A percentile compares a stretch with the other conserved stretches of the same genome.
Conservation (phyloP, 2,797 vertebrate species). For the Gymnothorax javanicus region DNA sequence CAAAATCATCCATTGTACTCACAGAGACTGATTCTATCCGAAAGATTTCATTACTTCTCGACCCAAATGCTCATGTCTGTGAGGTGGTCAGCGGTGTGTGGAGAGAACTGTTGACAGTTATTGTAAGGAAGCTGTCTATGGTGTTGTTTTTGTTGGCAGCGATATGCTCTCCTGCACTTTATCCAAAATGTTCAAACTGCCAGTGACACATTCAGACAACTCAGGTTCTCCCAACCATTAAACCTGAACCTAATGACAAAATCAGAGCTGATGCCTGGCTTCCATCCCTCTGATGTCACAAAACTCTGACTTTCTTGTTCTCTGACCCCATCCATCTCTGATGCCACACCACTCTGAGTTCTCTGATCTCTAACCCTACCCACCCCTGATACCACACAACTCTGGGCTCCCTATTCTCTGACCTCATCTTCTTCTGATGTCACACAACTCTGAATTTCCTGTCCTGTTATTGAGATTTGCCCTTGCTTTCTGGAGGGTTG, state of each 20-base stretch:
- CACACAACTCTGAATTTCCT: background rate
- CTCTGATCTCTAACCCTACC: too few relatives aligned
- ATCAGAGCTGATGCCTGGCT: background rate
- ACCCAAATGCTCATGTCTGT: background rate
- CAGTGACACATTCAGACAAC: conserved; percentile 5
- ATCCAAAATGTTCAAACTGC: conserved; percentile 11
- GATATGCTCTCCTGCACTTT: conserved; percentile 11
- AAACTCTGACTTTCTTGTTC: background rate
- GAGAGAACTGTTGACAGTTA: background rate
- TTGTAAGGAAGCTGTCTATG: conserved; percentile 3
- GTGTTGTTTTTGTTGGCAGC: conserved; percentile 18
- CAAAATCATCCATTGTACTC: background rate
- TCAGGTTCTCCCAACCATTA: background rate
- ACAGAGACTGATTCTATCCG: background rate
- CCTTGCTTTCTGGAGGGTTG: background rate
- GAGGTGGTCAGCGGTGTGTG: background rate
- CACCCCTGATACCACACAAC: background rate
- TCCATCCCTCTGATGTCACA: background rate
- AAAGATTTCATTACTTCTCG: background rate
- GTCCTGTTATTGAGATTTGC: too few relatives aligned
- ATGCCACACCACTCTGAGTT: background rate
- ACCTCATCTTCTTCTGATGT: background rate
- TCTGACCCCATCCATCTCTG: background rate
- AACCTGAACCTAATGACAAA: background rate
- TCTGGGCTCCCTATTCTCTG: background rate